These are phyloP conservation scores for Drosophila pruinosa DNA, from an alignment of 1,140 invertebrate genomes.

Conservation along the genomic window DNA sequence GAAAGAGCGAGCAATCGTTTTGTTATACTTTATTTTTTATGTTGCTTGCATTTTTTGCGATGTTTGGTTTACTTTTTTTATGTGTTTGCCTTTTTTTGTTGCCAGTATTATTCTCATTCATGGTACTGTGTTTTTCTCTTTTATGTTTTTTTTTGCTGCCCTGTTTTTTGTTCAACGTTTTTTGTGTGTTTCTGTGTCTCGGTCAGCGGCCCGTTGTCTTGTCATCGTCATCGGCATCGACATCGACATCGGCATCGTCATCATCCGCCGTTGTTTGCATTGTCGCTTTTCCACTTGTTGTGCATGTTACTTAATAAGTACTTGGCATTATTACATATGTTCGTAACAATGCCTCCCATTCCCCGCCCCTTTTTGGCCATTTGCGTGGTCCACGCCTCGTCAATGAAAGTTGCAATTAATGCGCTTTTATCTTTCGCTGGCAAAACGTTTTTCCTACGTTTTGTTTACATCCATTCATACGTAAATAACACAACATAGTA, in stretches of 20 bases:
- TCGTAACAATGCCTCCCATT: neutral
- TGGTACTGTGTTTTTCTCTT: constrained; percentile 24
- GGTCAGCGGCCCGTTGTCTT: constrained; percentile 9
- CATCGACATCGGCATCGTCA: neutral
- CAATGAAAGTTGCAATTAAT: constrained; percentile 59
- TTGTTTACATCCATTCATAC: constrained; percentile 71
- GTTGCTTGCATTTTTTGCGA: constrained; percentile 31
- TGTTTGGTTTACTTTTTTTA: constrained; percentile 21
- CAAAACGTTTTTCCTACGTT: constrained; percentile 42
- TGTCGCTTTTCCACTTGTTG: constrained; percentile 39
- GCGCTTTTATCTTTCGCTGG: constrained; percentile 59
- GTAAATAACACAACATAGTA: constrained; percentile 55
- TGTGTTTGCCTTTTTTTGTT: constrained; percentile 11
- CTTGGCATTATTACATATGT: constrained; percentile 36
- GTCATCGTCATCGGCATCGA: constrained; percentile 3
- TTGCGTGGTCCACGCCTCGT: constrained; percentile 8
- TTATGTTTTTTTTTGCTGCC: neutral
- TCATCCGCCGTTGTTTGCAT: constrained; percentile 40
- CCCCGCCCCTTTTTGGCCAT: neutral
- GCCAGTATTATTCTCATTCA: neutral
- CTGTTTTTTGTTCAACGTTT: constrained; percentile 2
- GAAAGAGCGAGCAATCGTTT: constrained; percentile 13
- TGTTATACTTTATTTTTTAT: constrained; percentile 4
- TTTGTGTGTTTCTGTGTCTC: constrained; percentile 12
- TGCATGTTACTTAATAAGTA: constrained; percentile 46